Conservation (phyloP, 2,888 invertebrate genomes). For the Euplagia quadripunctaria region DNA sequence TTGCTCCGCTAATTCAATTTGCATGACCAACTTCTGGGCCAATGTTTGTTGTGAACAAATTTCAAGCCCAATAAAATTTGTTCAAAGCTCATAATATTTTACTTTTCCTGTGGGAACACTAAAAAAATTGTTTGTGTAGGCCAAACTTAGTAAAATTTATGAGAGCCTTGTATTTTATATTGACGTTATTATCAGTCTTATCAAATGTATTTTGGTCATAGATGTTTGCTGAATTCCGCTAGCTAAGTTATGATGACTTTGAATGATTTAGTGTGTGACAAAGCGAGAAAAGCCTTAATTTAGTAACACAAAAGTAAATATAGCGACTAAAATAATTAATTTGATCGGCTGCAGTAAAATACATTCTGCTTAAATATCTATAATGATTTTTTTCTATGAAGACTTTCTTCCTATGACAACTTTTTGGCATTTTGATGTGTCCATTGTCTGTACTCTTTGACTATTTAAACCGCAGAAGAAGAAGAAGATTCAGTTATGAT, state of each 20-base stretch:
- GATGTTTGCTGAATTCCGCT: neutral
- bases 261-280: neutral
- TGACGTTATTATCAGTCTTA: neutral
- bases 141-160: slow-evolving; percentile 6
- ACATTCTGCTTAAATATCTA: too few relatives aligned
- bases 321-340: too few relatives aligned
- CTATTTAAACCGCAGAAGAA: too few relatives aligned
- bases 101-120: slow-evolving; percentile 11
- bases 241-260: neutral
- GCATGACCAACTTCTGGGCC: slow-evolving; percentile 25
- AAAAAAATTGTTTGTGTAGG: slow-evolving; percentile 5
- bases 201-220: neutral
- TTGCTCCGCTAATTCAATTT: slow-evolving; percentile 25
- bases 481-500: too few relatives aligned
- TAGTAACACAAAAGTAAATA: neutral
- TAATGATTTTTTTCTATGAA: too few relatives aligned
- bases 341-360: too few relatives aligned
- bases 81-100: slow-evolving; percentile 19
- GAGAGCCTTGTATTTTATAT: slow-evolving; percentile 3
- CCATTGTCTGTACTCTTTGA: too few relatives aligned
- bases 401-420: too few relatives aligned
- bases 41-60: slow-evolving; percentile 28
- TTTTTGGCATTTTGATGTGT: too few relatives aligned
- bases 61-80: slow-evolving; percentile 11
- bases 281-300: neutral